A percentile compares a stretch with the other conserved stretches of the same genome.
These are phyloP conservation scores for Chromobotia macracanthus DNA, from an alignment of 2,797 vertebrate species.

Conservation along the genomic window DNA sequence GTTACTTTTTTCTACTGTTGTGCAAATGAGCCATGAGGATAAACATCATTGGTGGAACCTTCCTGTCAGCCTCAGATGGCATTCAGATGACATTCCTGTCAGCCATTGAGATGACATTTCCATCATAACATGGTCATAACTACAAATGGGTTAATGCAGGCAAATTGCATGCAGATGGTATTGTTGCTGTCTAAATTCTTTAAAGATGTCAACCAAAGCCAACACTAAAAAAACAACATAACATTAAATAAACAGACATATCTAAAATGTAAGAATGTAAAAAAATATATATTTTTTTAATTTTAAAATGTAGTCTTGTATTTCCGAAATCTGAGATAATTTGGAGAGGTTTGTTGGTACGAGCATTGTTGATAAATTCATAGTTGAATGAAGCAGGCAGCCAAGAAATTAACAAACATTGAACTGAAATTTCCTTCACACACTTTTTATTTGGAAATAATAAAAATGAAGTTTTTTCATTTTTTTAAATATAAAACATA, in stretches of 20 bases:
- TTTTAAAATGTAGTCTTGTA: not conserved
- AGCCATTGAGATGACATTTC: conserved; percentile 2
- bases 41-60: not conserved
- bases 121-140: not conserved
- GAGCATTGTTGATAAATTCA: no score
- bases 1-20: not conserved
- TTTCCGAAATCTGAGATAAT: not conserved
- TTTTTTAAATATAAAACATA: conserved; percentile 82
- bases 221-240: not conserved
- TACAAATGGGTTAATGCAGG: not conserved
- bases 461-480: conserved; percentile 80
- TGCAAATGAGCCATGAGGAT: not conserved
- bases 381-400: conserved; percentile 17
- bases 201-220: not conserved
- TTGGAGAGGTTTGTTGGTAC: not conserved
- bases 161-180: conserved; percentile 10
- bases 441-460: conserved; percentile 86
- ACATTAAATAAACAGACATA: not conserved
- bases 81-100: not conserved
- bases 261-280: not conserved
- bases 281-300: not conserved
- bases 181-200: not conserved
- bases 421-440: conserved; percentile 74
- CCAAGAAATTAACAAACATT: conserved; percentile 44
- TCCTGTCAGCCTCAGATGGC: conserved; percentile 19